Percentiles rank a stretch among this genome's conserved stretches.
Evolutionary conservation across 2,113 vertebrate species (phyloP).

Genomic region (Natator depressus): DNA sequence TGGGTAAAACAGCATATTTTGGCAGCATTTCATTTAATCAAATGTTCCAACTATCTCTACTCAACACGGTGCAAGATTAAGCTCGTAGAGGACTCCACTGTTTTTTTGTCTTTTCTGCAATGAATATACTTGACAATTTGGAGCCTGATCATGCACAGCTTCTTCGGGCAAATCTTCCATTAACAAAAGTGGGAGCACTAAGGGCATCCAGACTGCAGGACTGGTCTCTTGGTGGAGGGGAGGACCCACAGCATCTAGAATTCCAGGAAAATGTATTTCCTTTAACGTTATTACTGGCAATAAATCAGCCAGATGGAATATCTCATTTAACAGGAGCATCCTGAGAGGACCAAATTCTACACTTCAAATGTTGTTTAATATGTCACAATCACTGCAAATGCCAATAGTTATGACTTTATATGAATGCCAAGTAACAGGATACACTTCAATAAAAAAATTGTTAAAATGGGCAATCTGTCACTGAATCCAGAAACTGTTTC

Average conservation of each 20-base stretch:
- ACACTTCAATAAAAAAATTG: not conserved
- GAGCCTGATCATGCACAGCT: not conserved
- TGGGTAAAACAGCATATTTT: not conserved
- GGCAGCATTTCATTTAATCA: not conserved
- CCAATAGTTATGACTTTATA: not conserved
- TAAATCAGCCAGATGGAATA: not conserved
- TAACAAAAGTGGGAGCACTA: not conserved
- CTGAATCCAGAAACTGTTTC: not conserved
- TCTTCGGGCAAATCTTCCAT: not conserved
- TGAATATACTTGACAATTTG: not conserved
- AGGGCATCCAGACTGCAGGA: not conserved
- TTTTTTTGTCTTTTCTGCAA: not conserved
- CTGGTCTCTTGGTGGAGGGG: not conserved
- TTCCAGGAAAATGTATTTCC: not conserved
- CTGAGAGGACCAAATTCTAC: not conserved
- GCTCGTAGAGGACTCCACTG: not conserved
- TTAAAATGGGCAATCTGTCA: not conserved
- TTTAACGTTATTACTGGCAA: not conserved
- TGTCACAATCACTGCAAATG: conserved; percentile 16
- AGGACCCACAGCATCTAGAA: not conserved
- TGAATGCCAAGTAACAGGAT: not conserved
- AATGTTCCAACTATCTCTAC: not conserved
- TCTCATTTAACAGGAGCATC: not conserved
- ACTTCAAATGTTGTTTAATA: not conserved
- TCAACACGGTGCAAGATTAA: not conserved